Conservation (phyloP, 2,797 vertebrate species). For the Adelosebastes latens region DNA sequence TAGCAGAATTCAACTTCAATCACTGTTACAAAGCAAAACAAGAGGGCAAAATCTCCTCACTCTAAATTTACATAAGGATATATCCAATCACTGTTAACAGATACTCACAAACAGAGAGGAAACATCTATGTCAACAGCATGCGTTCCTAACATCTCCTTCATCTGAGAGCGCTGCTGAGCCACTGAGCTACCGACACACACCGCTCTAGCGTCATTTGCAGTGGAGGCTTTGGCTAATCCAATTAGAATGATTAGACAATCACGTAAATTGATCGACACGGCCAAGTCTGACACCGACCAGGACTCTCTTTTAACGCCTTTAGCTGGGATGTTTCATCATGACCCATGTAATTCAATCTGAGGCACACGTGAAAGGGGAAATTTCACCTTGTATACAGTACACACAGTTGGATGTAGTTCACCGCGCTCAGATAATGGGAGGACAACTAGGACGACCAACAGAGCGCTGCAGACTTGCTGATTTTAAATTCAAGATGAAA, state of each 20-base stretch:
- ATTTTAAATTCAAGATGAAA: too few relatives aligned
- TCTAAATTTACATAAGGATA: too few relatives aligned
- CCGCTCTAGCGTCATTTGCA: conserved; percentile 35
- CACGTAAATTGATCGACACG: conserved; percentile 34
- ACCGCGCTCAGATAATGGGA: too few relatives aligned
- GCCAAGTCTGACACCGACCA: conserved; percentile 11
- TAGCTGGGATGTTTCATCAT: neutral
- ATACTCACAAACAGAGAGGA: conserved; percentile 52
- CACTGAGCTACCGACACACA: conserved; percentile 35
- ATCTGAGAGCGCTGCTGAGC: conserved; percentile 7
- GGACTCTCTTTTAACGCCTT: neutral
- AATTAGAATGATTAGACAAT: conserved; percentile 64
- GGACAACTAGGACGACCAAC: too few relatives aligned
- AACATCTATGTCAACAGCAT: conserved; percentile 35
- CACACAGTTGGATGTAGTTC: neutral
- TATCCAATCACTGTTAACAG: neutral
- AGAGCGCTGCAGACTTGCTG: too few relatives aligned
- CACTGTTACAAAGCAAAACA: neutral
- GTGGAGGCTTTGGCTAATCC: conserved; percentile 69
- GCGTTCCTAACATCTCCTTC: conserved; percentile 15
- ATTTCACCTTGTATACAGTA: neutral
- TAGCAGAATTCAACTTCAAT: neutral
- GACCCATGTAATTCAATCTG: neutral
- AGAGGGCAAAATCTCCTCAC: neutral
- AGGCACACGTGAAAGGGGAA: neutral